A percentile compares a stretch with the other conserved stretches of the same genome.
Conservation (phyloP, 2,888 invertebrate genomes). For the Acanthopleura granulata region DNA sequence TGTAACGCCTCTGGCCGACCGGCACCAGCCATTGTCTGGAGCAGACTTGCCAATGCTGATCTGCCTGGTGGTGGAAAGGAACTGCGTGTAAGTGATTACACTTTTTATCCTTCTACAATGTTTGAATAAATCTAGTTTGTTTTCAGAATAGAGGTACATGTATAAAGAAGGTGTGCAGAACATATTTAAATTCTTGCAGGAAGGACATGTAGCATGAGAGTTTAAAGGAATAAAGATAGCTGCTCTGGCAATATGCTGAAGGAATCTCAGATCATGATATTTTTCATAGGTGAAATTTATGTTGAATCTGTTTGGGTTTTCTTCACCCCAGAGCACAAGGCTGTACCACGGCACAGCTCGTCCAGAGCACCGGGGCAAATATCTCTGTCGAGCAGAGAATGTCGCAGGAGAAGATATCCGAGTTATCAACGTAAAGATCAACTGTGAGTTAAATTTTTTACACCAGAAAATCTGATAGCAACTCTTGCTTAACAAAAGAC, state of each 20-base stretch:
- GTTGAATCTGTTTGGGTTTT: too few relatives aligned
- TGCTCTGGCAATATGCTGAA: too few relatives aligned
- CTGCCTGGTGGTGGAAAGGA: constrained; percentile 56
- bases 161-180: too few relatives aligned
- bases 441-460: constrained; percentile 42
- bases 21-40: constrained; percentile 53
- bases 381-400: constrained; percentile 55
- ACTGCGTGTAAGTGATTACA: constrained; percentile 41
- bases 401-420: constrained; percentile 50
- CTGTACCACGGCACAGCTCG: not conserved
- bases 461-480: too few relatives aligned
- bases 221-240: too few relatives aligned
- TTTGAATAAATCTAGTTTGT: too few relatives aligned
- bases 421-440: constrained; percentile 44
- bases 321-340: not conserved
- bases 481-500: too few relatives aligned
- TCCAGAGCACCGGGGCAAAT: constrained; percentile 48
- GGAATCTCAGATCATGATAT: too few relatives aligned
- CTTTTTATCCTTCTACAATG: not conserved
- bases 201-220: too few relatives aligned
- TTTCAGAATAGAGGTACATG: too few relatives aligned
- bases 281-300: too few relatives aligned
- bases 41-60: constrained; percentile 52
- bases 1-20: constrained; percentile 59
- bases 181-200: too few relatives aligned